Evolutionary conservation across 2,797 vertebrate species (phyloP), one percentile per base, ranked within the genome.

Genomic region (Spinus olivaceus): DNA sequence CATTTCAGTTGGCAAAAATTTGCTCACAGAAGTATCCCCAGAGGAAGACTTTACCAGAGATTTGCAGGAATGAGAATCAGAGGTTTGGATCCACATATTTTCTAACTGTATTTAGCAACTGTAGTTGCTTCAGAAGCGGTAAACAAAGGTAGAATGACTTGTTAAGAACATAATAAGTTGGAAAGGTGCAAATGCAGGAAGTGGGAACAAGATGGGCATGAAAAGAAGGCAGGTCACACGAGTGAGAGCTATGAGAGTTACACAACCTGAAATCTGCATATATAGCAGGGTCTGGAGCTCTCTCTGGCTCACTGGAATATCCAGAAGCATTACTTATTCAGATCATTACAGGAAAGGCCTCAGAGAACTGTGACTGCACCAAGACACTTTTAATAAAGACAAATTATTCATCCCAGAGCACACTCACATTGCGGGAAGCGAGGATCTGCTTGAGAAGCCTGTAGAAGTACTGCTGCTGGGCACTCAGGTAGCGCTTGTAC

Each of bases 391-490:
- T 24, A n/a, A 44, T 5, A 44, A 42, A 53, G 37, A 32, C 32
- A 63, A 30, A 4, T 15, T 5, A 5, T 30, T 57, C 2, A 39
- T 20, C 9, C 15, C 63, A 70, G n/a, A 39, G 51, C 33, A n/a
- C 8, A 89, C 98, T 97, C 95, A 99, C 99, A 61, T 99, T 99
- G 96, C 99, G 98, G 80, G 99, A 99, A 60, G 99, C 98, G 0
- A 99, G 98, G 78, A 99, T 98, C 96, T 99, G 99, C 96, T 99
- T 99, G 50, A 99, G 96, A 46, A 99, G 97, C n/a, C 97, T 98
- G 96, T 99, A 99, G 96, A 99, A 99, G 94, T 99, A 99, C 95
- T 99, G 99, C 97, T 99, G 99, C 93, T 99, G 98, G 9, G 98
- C 98, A 92, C 97, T 98, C 92, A 99, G 90, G 90, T 99, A 99